A percentile compares a stretch with the other conserved stretches of the same genome.
Evolutionary conservation across 2,888 invertebrate species (phyloP).

Genomic region (Andrena dorsata): DNA sequence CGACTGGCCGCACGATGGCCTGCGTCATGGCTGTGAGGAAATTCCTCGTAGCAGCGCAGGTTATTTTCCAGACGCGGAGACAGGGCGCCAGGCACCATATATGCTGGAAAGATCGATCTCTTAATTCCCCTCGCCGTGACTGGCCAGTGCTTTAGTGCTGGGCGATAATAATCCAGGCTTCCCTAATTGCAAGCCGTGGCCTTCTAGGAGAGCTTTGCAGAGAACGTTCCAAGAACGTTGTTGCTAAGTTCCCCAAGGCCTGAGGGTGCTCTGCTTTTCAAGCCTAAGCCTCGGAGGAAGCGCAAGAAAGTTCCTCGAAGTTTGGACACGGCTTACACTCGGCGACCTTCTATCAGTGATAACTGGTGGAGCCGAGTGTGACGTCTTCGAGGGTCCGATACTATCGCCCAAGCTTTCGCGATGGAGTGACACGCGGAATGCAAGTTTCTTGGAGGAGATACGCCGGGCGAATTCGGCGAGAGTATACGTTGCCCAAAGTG

Average conservation of each 20-base stretch:
- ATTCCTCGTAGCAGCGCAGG: constrained; percentile 88
- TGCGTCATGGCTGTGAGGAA: constrained; percentile 87
- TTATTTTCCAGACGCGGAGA: constrained; percentile 89
- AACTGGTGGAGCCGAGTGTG: too few relatives aligned
- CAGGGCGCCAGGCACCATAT: constrained; percentile 91
- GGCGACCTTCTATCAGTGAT: too few relatives aligned
- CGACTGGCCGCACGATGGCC: constrained; percentile 88
- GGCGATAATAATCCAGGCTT: neutral
- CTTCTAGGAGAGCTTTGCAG: neutral
- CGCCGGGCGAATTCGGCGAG: too few relatives aligned
- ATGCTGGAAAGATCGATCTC: constrained; percentile 86
- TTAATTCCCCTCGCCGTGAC: neutral
- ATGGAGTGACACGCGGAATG: too few relatives aligned
- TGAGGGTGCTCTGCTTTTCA: neutral
- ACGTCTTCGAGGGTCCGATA: too few relatives aligned
- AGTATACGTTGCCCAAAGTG: too few relatives aligned
- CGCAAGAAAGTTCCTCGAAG: too few relatives aligned
- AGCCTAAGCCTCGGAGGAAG: too few relatives aligned
- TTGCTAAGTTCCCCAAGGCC: neutral
- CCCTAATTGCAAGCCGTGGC: too few relatives aligned
- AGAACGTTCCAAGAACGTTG: neutral
- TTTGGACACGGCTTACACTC: too few relatives aligned
- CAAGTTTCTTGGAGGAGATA: too few relatives aligned
- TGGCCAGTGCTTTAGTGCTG: neutral
- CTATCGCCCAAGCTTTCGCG: too few relatives aligned